Base-by-base conservation (phyloP, 2,113 vertebrate genomes). In the Halichoerus grypus region DNA sequence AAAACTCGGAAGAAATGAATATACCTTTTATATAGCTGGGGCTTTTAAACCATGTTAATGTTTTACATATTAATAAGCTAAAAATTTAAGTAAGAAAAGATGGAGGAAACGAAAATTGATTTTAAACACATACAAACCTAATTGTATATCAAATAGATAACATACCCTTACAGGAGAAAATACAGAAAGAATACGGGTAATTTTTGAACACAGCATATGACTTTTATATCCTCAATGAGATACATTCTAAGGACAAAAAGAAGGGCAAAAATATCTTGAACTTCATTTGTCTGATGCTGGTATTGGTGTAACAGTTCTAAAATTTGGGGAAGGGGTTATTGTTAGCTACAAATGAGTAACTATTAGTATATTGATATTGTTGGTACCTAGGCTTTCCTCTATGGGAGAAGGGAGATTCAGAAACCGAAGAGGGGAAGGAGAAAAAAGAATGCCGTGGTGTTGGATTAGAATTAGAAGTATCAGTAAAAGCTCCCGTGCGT, bases 61-160 rank as follows among this genome's bases (percentile, higher is more conserved):
- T 49, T 89, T 91, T 69, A 61, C 2, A 80, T 39, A 71, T 84
- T 83, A 93, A 71, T 55, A 82, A 57, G 21, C 79, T 74, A 86
- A 81, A 79, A 49, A 76, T 81, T 65, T 83, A 91, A 95, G 57
- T 19, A 80, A 94, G 42, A 82, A 65, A 67, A 15, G 57, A 28
- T 87, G 6, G 59, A 69, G 22, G 13, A 91, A 49, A 74, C 13
- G 51, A 67, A 92, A 94, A 74, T 46, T 74, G 24, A 91, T 84
- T 72, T 97, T 33, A 91, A 77, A 84, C 39, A 93, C 33, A 81
- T 88, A 92, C 18, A 90, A 93, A 88, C 31, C 14, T 51, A 80
- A 80, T 4, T 80, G 7, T 31, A 76, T 42, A 76, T 85, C 36
- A 84, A 49, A 81, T 33, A 88, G 39, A 74, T 21, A 57, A 72